These are phyloP conservation scores for Tribolium madens DNA, from an alignment of 1,140 invertebrate genomes.

Conservation along the genomic window DNA sequence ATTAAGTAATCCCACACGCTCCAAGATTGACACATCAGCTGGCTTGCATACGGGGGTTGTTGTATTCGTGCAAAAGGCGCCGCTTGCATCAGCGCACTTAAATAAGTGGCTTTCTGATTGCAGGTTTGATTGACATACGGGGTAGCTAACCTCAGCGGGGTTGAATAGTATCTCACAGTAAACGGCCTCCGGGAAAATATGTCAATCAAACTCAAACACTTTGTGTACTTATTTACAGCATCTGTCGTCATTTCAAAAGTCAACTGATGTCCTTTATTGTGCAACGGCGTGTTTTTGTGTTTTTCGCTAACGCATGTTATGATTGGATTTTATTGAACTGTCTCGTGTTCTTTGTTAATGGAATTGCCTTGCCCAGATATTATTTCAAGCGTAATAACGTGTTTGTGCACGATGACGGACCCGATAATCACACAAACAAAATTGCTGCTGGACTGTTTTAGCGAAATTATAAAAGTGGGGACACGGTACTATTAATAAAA, in stretches of 20 bases:
- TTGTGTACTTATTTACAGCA: conserved; percentile 57
- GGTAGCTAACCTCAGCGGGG: conserved; percentile 43
- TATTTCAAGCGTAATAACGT: conserved; percentile 35
- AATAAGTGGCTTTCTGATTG: conserved; percentile 48
- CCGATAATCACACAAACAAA: neutral
- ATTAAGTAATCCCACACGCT: conserved; percentile 12
- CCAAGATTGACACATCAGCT: conserved; percentile 38
- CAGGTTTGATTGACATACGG: conserved; percentile 49
- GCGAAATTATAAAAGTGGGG: neutral
- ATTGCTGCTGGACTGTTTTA: neutral
- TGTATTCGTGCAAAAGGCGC: conserved; percentile 38
- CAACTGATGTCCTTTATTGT: conserved; percentile 57
- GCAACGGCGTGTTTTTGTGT: conserved; percentile 55
- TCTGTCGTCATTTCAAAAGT: conserved; percentile 57
- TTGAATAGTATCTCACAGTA: conserved; percentile 36
- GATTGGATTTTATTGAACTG: conserved; percentile 49
- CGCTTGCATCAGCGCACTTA: conserved; percentile 43
- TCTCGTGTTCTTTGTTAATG: conserved; percentile 48
- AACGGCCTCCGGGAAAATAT: conserved; percentile 55
- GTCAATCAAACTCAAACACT: conserved; percentile 54
- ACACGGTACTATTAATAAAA: no score
- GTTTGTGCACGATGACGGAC: neutral
- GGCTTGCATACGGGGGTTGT: conserved; percentile 17
- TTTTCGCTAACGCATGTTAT: conserved; percentile 53
- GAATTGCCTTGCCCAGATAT: conserved; percentile 37